phyloP scores from a whole-genome alignment of 2,888 invertebrate genomes.

The Eulithis testata region DNA sequence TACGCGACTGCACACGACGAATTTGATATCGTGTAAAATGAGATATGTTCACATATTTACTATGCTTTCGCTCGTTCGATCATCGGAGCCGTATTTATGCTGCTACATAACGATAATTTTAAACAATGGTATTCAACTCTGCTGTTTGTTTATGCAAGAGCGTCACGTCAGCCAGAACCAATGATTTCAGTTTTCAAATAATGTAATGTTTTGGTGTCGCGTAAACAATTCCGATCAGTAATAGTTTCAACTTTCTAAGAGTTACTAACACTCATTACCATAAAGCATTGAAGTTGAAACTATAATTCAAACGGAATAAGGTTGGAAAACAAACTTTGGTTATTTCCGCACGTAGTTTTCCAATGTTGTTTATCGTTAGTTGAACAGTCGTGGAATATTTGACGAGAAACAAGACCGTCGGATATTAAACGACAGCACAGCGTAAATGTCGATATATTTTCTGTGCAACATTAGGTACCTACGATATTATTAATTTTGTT shows the following conservation, averaged over 20 bases:
- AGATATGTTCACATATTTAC: conserved; percentile 25
- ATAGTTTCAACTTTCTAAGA: conserved; percentile 60
- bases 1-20: conserved; percentile 5
- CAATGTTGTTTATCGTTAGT: conserved; percentile 55
- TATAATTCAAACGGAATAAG: conserved; percentile 57
- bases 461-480: conserved; percentile 55
- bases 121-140: conserved; percentile 28
- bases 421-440: conserved; percentile 70
- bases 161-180: conserved; percentile 32
- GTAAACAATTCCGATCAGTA: conserved; percentile 44
- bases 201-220: conserved; percentile 43
- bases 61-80: conserved; percentile 31
- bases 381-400: conserved; percentile 63
- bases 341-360: conserved; percentile 45
- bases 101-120: conserved; percentile 24
- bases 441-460: conserved; percentile 62
- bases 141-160: conserved; percentile 26
- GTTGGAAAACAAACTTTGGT: conserved; percentile 49
- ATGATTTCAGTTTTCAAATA: conserved; percentile 30
- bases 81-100: conserved; percentile 33
- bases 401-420: conserved; percentile 29
- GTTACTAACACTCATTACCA: conserved; percentile 29
- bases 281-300: conserved; percentile 59
- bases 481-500: conserved; percentile 27
- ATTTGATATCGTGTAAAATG: conserved; percentile 22